These are phyloP conservation scores for Helicoverpa armigera DNA, from an alignment of 1,140 invertebrate genomes.

Conservation along the genomic window DNA sequence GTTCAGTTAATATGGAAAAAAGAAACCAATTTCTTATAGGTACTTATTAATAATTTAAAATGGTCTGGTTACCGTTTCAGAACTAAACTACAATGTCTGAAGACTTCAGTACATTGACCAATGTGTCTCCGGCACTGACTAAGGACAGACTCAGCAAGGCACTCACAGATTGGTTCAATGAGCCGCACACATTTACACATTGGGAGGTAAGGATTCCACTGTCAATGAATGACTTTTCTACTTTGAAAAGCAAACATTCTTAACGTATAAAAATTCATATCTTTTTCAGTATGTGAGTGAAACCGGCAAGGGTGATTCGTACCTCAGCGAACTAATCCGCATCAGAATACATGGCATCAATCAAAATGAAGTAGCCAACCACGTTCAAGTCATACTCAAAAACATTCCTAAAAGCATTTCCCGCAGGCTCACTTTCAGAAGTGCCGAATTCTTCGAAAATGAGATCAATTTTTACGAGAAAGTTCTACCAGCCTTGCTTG, in stretches of 20 bases:
- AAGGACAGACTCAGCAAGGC: constrained; percentile 66
- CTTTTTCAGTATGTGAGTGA: constrained; percentile 76
- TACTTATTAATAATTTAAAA: no score
- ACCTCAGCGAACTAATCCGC: constrained; percentile 88
- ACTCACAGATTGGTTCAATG: constrained; percentile 68
- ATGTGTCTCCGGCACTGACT: constrained; percentile 66
- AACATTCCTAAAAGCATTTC: constrained; percentile 88
- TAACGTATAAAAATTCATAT: neutral
- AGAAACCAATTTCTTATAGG: no score
- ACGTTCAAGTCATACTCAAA: constrained; percentile 88
- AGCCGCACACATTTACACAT: constrained; percentile 65
- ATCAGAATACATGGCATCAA: constrained; percentile 86
- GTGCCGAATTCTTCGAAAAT: constrained; percentile 90
- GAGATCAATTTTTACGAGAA: constrained; percentile 90
- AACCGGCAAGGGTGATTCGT: constrained; percentile 89
- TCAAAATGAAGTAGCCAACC: constrained; percentile 63
- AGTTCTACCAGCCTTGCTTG: constrained; percentile 86
- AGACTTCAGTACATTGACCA: constrained; percentile 60
- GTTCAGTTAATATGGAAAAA: no score
- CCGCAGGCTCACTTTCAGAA: constrained; percentile 88
- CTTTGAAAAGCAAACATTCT: no score
- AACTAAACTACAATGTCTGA: constrained; percentile 27
- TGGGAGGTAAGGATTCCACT: constrained; percentile 68
- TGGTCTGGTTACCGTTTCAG: neutral
- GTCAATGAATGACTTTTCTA: no score